Percentiles rank a stretch among this genome's conserved stretches.
Conservation (phyloP, 2,888 invertebrate genomes). For the Idaea straminata region DNA sequence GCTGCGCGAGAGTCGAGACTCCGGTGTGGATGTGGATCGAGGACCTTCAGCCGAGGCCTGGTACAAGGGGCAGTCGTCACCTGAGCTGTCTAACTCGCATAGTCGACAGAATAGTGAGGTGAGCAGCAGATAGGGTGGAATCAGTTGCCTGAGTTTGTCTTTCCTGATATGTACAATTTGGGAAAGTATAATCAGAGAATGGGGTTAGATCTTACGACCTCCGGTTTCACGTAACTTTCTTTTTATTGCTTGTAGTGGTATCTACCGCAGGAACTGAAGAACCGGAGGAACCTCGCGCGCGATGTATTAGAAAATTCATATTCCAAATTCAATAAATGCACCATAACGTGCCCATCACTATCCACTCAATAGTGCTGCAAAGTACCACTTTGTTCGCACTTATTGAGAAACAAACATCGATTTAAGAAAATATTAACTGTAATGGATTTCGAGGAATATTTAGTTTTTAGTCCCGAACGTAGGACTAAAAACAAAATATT, state of each 20-base stretch:
- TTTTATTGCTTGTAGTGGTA: background rate
- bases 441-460: too few relatives aligned
- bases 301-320: too few relatives aligned
- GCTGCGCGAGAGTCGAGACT: conserved; percentile 86
- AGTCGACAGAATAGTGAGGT: conserved; percentile 90
- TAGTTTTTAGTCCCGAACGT: too few relatives aligned
- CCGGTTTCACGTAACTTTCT: background rate
- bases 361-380: background rate
- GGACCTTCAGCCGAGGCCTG: conserved; percentile 80
- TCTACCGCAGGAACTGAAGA: background rate
- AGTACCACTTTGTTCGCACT: background rate
- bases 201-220: background rate
- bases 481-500: too few relatives aligned
- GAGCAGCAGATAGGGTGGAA: conserved; percentile 19
- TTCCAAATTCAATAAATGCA: too few relatives aligned
- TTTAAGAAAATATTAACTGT: too few relatives aligned
- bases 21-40: conserved; percentile 86
- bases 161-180: too few relatives aligned
- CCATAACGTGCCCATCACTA: background rate
- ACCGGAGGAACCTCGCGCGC: too few relatives aligned
- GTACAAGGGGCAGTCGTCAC: conserved; percentile 76
- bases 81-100: conserved; percentile 82
- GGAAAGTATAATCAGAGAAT: background rate
- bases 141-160: conserved; percentile 5
- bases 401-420: background rate